These are phyloP conservation scores for Pyrgus malvae DNA, from an alignment of 2,888 invertebrate species.

Conservation along the genomic window DNA sequence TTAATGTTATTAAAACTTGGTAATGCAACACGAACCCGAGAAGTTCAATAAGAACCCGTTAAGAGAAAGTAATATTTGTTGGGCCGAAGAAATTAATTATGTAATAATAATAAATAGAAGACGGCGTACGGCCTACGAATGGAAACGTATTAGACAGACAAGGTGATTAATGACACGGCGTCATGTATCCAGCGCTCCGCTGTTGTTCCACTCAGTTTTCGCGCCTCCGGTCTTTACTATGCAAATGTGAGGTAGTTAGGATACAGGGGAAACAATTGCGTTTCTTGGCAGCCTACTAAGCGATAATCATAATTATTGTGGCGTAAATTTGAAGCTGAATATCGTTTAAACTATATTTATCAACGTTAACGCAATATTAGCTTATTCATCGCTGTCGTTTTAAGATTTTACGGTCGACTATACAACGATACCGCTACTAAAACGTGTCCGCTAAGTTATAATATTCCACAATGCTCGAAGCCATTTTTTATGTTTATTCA, in stretches of 20 bases:
- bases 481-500: constrained; percentile 66
- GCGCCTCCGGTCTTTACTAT: constrained; percentile 56
- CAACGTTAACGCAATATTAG: constrained; percentile 8
- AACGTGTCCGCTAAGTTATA: constrained; percentile 32
- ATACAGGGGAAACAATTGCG: constrained; percentile 58
- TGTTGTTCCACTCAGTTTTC: constrained; percentile 39
- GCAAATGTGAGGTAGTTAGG: constrained; percentile 70
- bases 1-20: constrained; percentile 76
- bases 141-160: constrained; percentile 77
- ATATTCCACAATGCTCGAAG: constrained; percentile 44
- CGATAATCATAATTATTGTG: constrained; percentile 61
- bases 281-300: constrained; percentile 60
- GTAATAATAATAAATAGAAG: constrained; percentile 66
- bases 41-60: constrained; percentile 58
- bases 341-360: constrained; percentile 13
- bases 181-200: constrained; percentile 49
- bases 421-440: constrained; percentile 20
- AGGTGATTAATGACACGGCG: constrained; percentile 74
- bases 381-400: constrained; percentile 19
- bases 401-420: constrained; percentile 7
- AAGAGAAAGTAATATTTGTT: constrained; percentile 53
- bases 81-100: constrained; percentile 75
- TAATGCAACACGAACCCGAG: constrained; percentile 57
- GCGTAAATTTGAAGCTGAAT: constrained; percentile 4
- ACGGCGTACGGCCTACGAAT: constrained; percentile 67